These are phyloP conservation scores for Ophiothrix spiculata DNA, from an alignment of 35 echinoderm and acorn worm genomes.

Conservation along the genomic window DNA sequence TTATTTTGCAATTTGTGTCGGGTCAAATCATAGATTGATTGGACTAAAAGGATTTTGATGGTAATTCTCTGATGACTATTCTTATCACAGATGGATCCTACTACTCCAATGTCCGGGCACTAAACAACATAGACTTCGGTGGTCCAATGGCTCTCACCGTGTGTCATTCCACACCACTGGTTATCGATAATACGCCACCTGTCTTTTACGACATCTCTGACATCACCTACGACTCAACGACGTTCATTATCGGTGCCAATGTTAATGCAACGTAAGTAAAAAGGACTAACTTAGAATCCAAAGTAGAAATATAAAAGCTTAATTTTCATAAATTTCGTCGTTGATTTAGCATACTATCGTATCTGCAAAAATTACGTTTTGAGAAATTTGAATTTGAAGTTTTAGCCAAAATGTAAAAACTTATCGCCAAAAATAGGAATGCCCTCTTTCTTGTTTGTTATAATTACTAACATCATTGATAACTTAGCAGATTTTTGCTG, in stretches of 20 bases:
- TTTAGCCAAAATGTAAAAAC: too few species aligned
- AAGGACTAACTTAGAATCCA: background rate
- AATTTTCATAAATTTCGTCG: background rate
- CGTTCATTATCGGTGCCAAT: background rate
- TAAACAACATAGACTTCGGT: conserved; percentile 55
- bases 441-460: too few species aligned
- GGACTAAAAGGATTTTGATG: too few species aligned
- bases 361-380: background rate
- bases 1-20: too few species aligned
- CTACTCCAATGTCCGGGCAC: conserved; percentile 30
- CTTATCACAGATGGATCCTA: conserved; percentile 24
- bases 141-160: conserved; percentile 42
- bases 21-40: too few species aligned
- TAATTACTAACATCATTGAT: too few species aligned
- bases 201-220: conserved; percentile 22
- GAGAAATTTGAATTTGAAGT: background rate
- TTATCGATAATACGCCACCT: conserved; percentile 51
- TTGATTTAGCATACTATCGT: background rate
- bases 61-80: background rate
- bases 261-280: conserved; percentile 30
- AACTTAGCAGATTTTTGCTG: too few species aligned
- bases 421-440: too few species aligned
- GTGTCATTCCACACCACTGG: conserved; percentile 32
- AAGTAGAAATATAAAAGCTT: background rate
- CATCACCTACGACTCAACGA: conserved; percentile 23